Base-by-base conservation (phyloP, 1,140 invertebrate genomes). In the Drosophila jambulina region DNA sequence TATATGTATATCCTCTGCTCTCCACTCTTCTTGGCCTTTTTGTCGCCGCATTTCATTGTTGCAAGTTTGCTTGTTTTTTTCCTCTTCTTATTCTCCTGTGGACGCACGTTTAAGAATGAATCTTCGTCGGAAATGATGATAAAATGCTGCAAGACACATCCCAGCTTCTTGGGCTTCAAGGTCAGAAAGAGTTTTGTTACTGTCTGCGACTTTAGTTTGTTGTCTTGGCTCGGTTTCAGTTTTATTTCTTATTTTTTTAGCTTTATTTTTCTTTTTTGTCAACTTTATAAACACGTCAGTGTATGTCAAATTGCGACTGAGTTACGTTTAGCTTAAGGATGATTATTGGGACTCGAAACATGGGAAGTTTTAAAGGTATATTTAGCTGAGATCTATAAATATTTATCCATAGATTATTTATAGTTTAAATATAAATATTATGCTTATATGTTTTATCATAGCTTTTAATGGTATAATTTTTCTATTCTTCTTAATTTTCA, bases 41-140 rank as follows among this genome's bases (percentile, higher is more conserved):
- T 88, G 85, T 87, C 84, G 84, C 84, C 84, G 80, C 84, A 88
- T 84, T 88, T 88, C 84, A 88, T 88, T 88, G 84, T 88, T 87
- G 84, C 84, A 87, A 45, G 63, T 72, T 29, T n/a, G 43, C 42
- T 49, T 51, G 23, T 38, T 56, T 69, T 51, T 57, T 19, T 21
- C 23, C n/a, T 43, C 54, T 42, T 51, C 40, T 43, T 62, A 61
- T 32, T 23, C 12, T 48, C 32, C 53, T 49, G 45, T 58, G 59
- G 60, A 58, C 62, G 62, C 82, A 85, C 82, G 78, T 82, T 86
- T 79, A 63, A 80, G 83, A 82, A 87, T 86, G 84, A 88, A 84
- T 88, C 80, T 86, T 75, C 75, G 75, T 87, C 81, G 70, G 61
- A 80, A 88, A 88, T 78, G 80, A 78, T 78, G 76, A 88, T 84